phyloP scores from a whole-genome alignment of 2,113 vertebrate genomes.

The Periophthalmus modestus region DNA sequence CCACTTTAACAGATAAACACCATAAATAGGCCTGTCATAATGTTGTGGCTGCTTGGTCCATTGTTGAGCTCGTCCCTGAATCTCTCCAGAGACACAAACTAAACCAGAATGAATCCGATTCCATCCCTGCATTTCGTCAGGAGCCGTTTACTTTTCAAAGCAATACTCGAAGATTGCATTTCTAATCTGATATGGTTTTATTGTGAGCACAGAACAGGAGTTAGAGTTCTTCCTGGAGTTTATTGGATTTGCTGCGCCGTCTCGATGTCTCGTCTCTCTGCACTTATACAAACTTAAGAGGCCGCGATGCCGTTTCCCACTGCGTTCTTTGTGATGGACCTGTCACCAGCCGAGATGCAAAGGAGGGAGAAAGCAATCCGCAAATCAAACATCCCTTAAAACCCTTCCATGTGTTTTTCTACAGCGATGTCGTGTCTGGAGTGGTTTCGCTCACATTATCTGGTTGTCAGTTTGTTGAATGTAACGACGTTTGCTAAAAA shows the following conservation, averaged over 20 bases:
- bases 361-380: slow-evolving; percentile 19
- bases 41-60: neutral
- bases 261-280: neutral
- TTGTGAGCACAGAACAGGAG: neutral
- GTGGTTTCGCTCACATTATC: neutral
- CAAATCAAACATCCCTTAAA: slow-evolving; percentile 28
- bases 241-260: neutral
- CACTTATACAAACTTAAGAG: slow-evolving; percentile 31
- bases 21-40: neutral
- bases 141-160: neutral
- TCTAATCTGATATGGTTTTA: slow-evolving; percentile 9
- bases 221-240: neutral
- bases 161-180: neutral
- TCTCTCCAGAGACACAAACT: neutral
- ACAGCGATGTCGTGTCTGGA: neutral
- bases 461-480: slow-evolving; percentile 32
- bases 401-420: slow-evolving; percentile 8
- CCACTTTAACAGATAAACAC: neutral
- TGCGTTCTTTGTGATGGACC: slow-evolving; percentile 33
- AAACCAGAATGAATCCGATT: neutral
- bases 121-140: neutral
- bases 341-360: slow-evolving; percentile 21
- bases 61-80: neutral
- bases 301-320: slow-evolving; percentile 27
- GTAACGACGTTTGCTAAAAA: slow-evolving; percentile 11